Percentiles rank a stretch among this genome's conserved stretches.
Evolutionary conservation across 2,797 vertebrate genomes (phyloP).

Genomic region (Petrocephalus schoutedeni): DNA sequence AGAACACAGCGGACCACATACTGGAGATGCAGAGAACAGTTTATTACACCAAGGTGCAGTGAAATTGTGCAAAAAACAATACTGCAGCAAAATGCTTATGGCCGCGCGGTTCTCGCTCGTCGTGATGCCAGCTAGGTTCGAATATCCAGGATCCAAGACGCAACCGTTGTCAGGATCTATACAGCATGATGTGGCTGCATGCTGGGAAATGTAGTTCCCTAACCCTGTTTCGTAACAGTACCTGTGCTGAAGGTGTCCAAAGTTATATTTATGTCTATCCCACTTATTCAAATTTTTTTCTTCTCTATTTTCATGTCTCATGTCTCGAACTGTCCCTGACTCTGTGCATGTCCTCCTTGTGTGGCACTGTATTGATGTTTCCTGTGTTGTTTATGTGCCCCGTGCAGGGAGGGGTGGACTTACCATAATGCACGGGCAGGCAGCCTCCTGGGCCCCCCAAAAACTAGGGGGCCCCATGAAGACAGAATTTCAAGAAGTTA

Average conservation of each 20-base stretch:
- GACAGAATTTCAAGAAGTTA: neutral
- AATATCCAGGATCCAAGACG: neutral
- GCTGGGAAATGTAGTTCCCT: too few species aligned
- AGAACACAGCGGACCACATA: neutral
- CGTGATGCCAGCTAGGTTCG: neutral
- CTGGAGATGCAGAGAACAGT: neutral
- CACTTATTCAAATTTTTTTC: neutral
- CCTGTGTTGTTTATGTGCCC: neutral
- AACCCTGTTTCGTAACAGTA: neutral
- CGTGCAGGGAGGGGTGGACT: neutral
- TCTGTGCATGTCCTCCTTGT: neutral
- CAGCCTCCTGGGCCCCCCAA: neutral
- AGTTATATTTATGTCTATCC: neutral
- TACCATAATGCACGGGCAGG: neutral
- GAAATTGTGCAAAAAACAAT: neutral
- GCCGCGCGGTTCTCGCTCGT: neutral
- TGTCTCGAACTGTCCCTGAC: neutral
- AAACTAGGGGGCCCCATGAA: neutral
- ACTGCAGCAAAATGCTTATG: neutral
- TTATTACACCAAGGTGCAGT: conserved; percentile 1
- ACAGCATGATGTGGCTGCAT: too few species aligned
- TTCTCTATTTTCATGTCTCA: neutral
- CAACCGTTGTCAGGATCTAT: neutral
- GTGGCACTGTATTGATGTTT: neutral
- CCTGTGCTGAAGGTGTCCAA: neutral